Base-by-base conservation (phyloP, 2,888 invertebrate species). In the Dicycla oo region DNA sequence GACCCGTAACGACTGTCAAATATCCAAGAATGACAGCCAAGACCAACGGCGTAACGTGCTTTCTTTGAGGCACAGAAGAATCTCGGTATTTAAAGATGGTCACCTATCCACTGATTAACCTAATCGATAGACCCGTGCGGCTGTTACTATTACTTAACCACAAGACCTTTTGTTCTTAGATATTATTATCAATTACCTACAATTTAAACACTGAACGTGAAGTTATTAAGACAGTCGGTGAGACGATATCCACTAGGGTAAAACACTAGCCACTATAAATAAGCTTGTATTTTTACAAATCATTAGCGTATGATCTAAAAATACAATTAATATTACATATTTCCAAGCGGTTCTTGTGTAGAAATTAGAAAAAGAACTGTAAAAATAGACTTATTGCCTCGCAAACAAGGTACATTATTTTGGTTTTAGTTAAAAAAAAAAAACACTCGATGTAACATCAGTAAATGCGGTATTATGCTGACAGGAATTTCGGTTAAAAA, bases 261-360 rank as follows among this genome's bases (percentile, higher is more conserved):
- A 79, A 85, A 85, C 69, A 77, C 81, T 82, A 89, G 88, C 88
- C 88, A 90, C 85, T 90, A 91, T 89, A 88, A 90, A 88, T 87
- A 90, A 90, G 82, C 84, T 86, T 87, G 89, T 90, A 88, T 93
- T 92, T 93, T 89, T 86, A 89, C 86, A 88, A 85, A 87, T 80
- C 80, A 88, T 88, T 87, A 87, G 88, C 82, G 77, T 85, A 86
- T 67, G 69, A 70, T 88, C 85, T 85, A 82, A 83, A 87, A 88
- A 88, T 89, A 91, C 89, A 86, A 82, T 89, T 89, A 86, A 89
- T 78, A 87, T 86, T 87, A 89, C 88, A 89, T 86, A 86, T 87
- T 87, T 65, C 66, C 26, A 85, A 85, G 85, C 84, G 61, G 84
- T 85, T 76, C 84, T 87, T 87, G 87, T 49, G 68, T 86, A 85